These are phyloP conservation scores for Heterodera filipjevi DNA, from an alignment of 2,888 invertebrate species.

Conservation along the genomic window DNA sequence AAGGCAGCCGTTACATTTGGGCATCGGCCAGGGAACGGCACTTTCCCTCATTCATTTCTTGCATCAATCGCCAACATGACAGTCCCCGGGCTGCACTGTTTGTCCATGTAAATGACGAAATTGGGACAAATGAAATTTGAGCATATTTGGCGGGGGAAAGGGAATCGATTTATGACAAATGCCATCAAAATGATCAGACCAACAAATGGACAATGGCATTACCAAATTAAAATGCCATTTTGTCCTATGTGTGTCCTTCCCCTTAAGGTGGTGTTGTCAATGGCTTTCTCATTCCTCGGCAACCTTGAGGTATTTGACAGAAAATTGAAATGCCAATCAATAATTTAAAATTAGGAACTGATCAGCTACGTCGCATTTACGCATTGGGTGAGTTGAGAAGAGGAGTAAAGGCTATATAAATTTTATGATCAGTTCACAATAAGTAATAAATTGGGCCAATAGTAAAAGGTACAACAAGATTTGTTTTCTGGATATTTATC, in stretches of 20 bases:
- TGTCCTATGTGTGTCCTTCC: background rate
- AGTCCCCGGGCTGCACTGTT: constrained; percentile 58
- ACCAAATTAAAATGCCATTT: background rate
- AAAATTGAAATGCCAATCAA: constrained; percentile 27
- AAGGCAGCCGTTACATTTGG: constrained; percentile 57
- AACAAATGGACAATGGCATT: background rate
- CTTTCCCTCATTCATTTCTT: constrained; percentile 56
- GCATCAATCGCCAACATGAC: constrained; percentile 55
- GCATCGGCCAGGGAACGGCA: constrained; percentile 54
- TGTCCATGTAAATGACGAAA: constrained; percentile 48
- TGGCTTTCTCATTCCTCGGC: constrained; percentile 54
- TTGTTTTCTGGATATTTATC: too few relatives aligned
- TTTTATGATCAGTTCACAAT: too few relatives aligned
- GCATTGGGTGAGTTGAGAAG: constrained; percentile 60
- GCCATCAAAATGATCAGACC: background rate
- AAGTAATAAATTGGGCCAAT: too few relatives aligned
- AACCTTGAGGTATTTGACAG: constrained; percentile 46
- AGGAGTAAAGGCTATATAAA: too few relatives aligned
- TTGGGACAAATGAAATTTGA: background rate
- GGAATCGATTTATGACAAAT: too few relatives aligned
- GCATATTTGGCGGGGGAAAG: too few relatives aligned
- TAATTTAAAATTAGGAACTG: constrained; percentile 44
- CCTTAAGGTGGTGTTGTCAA: constrained; percentile 45
- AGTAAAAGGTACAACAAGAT: too few relatives aligned
- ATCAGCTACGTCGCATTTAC: constrained; percentile 61